Evolutionary conservation across 2,888 invertebrate genomes (phyloP).

Genomic region (Gortyna flavago): DNA sequence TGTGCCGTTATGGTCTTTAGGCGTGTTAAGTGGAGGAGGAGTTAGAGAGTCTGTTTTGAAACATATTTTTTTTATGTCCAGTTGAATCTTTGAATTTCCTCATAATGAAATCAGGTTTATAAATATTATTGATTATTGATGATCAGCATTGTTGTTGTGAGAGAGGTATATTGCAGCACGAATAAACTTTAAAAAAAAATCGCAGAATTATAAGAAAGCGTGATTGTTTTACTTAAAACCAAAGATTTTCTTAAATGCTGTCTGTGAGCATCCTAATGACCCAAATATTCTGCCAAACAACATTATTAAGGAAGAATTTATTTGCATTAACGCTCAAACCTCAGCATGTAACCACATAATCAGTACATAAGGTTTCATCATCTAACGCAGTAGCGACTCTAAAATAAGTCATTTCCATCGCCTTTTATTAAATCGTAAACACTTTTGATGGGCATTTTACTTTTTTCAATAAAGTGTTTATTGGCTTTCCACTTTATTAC

Average conservation of each 20-base stretch:
- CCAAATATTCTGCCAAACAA: not conserved
- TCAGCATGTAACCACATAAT: constrained; percentile 30
- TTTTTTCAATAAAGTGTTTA: constrained; percentile 85
- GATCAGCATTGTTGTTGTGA: not conserved
- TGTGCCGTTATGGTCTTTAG: constrained; percentile 51
- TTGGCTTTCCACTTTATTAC: constrained; percentile 78
- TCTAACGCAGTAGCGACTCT: constrained; percentile 61
- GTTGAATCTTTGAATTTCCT: constrained; percentile 6
- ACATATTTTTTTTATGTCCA: constrained; percentile 11
- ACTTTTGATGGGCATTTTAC: constrained; percentile 76
- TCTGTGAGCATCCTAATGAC: too few relatives aligned
- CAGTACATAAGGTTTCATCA: constrained; percentile 59
- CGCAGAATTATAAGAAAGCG: not conserved
- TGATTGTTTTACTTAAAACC: not conserved
- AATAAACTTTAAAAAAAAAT: not conserved
- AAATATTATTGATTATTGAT: not conserved
- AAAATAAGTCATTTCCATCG: constrained; percentile 65
- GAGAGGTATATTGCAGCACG: not conserved
- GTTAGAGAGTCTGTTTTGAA: constrained; percentile 19
- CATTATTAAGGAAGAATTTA: constrained; percentile 3
- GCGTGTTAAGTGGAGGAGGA: constrained; percentile 43
- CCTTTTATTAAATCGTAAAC: constrained; percentile 72
- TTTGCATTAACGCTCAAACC: constrained; percentile 17
- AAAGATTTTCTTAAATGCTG: not conserved
- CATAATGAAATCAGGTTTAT: constrained; percentile 1